Percentiles rank a stretch among this genome's conserved stretches.
Conservation (phyloP, 2,113 vertebrate species). For the Aphyosemion australe region DNA sequence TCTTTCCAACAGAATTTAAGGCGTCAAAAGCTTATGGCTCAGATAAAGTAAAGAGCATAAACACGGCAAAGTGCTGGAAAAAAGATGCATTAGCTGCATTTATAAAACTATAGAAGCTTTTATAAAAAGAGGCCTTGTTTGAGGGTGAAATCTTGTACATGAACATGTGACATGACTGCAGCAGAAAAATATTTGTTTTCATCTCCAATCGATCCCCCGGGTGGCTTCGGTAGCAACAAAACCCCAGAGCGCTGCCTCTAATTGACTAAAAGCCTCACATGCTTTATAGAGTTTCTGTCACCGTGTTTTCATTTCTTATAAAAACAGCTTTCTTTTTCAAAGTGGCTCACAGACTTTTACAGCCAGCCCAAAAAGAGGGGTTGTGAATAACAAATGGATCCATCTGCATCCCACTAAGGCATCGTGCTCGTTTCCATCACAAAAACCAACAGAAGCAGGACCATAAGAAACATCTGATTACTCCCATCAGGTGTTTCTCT, state of each 20-base stretch:
- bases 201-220: conserved; percentile 43
- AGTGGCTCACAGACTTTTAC: conserved; percentile 71
- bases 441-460: conserved; percentile 30
- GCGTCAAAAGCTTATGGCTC: not conserved
- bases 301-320: conserved; percentile 78
- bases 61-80: not conserved
- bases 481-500: conserved; percentile 27
- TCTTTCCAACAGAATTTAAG: not conserved
- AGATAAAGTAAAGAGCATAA: not conserved
- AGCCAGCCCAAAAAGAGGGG: conserved; percentile 62
- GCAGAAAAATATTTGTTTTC: conserved; percentile 60
- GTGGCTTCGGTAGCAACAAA: conserved; percentile 66
- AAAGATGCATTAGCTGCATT: not conserved
- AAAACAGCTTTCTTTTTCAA: conserved; percentile 74
- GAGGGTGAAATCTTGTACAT: not conserved
- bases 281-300: conserved; percentile 80
- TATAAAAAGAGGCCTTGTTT: not conserved
- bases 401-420: conserved; percentile 53
- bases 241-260: conserved; percentile 60
- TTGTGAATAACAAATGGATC: conserved; percentile 52
- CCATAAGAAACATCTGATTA: no score
- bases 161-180: conserved; percentile 45
- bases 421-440: conserved; percentile 44
- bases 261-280: conserved; percentile 80
- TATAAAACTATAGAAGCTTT: not conserved